Conservation (phyloP, 2,888 invertebrate species). For the Sphaeridia pumilis region DNA sequence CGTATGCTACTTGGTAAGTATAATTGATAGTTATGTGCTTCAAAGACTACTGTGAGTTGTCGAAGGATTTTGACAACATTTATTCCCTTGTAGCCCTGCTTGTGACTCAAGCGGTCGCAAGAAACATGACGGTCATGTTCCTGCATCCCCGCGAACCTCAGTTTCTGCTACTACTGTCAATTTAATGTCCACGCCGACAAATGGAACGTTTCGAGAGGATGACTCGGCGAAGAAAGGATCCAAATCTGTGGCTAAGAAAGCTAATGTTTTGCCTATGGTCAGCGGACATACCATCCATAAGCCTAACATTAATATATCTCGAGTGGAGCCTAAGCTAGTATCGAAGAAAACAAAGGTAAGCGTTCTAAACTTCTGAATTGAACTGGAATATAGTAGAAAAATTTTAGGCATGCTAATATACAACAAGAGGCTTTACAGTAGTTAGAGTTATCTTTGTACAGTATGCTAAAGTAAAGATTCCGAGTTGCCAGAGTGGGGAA, state of each 20-base stretch:
- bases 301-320: constrained; percentile 12
- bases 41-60: background rate
- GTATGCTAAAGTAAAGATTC: background rate
- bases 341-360: constrained; percentile 10
- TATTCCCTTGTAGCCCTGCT: constrained; percentile 12
- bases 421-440: too few species aligned
- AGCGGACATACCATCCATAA: constrained; percentile 13
- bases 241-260: constrained; percentile 5
- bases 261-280: constrained; percentile 13
- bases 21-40: background rate
- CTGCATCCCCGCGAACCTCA: background rate
- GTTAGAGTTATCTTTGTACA: background rate
- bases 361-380: background rate
- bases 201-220: background rate
- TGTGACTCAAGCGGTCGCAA: constrained; percentile 1
- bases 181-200: background rate
- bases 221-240: background rate
- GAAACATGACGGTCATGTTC: background rate
- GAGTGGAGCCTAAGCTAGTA: constrained; percentile 7
- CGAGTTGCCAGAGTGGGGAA: constrained; percentile 12
- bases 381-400: background rate
- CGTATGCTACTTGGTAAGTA: constrained; percentile 9
- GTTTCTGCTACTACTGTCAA: background rate
- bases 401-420: background rate
- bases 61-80: too few species aligned